Percentiles rank a stretch among this genome's conserved stretches.
Conservation (phyloP, 1,140 invertebrate genomes). For the Leptoteleia sp. region DNA sequence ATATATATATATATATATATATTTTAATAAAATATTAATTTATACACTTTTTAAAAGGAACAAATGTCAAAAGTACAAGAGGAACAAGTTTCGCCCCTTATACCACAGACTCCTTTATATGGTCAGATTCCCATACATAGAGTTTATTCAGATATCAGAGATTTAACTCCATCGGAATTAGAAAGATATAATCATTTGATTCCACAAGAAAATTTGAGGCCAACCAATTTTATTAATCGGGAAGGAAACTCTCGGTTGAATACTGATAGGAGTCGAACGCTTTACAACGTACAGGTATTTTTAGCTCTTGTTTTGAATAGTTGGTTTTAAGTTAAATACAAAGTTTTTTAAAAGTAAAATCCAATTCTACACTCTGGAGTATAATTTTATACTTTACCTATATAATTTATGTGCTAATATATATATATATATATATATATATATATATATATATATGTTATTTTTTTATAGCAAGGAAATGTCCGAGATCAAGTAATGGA, state of each 20-base stretch:
- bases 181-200: slow-evolving; percentile 76
- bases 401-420: background rate
- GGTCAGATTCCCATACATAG: slow-evolving; percentile 78
- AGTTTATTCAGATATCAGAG: slow-evolving; percentile 77
- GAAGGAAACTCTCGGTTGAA: slow-evolving; percentile 63
- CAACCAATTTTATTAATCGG: slow-evolving; percentile 54
- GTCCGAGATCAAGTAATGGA: slow-evolving; percentile 24
- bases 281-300: slow-evolving; percentile 54
- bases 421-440: background rate
- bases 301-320: no score
- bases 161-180: slow-evolving; percentile 75
- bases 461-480: slow-evolving; percentile 25
- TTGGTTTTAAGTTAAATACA: no score
- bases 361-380: no score
- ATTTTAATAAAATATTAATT: no score
- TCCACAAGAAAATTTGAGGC: slow-evolving; percentile 71
- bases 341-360: no score
- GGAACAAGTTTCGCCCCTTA: slow-evolving; percentile 67
- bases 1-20: no score
- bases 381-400: no score
- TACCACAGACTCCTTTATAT: slow-evolving; percentile 65
- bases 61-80: slow-evolving; percentile 72
- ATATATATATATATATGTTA: slow-evolving; percentile 1
- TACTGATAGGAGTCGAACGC: slow-evolving; percentile 48
- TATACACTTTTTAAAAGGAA: slow-evolving; percentile 57